These are phyloP conservation scores for Girardinus metallicus DNA, from an alignment of 2,797 vertebrate genomes.

Conservation along the genomic window DNA sequence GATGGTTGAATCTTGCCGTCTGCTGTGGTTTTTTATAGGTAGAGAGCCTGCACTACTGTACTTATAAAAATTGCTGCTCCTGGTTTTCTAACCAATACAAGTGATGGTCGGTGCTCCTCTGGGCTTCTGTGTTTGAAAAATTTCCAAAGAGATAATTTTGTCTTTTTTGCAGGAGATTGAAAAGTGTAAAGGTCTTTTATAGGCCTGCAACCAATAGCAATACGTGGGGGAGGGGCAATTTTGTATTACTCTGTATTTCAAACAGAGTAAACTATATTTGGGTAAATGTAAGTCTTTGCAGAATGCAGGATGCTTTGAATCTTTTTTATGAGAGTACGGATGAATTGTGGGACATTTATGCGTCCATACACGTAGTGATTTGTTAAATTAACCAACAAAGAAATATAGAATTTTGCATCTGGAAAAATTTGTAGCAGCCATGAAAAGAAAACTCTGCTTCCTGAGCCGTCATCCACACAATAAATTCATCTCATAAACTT, in stretches of 20 bases:
- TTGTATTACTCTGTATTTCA: neutral
- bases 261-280: neutral
- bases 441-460: neutral
- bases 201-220: neutral
- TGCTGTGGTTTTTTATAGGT: neutral
- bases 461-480: constrained; percentile 4
- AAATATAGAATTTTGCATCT: neutral
- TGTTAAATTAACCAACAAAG: neutral
- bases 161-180: neutral
- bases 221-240: neutral
- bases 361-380: neutral
- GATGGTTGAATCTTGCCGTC: neutral
- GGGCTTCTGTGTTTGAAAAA: neutral
- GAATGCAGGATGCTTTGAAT: neutral
- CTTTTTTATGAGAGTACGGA: neutral
- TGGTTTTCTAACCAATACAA: neutral
- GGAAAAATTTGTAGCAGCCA: neutral
- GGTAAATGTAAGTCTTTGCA: neutral
- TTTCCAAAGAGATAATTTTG: neutral
- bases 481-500: constrained; percentile 3
- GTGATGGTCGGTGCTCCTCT: neutral
- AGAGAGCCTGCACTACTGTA: neutral
- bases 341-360: neutral
- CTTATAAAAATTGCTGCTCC: neutral
- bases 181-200: neutral